A percentile compares a stretch with the other conserved stretches of the same genome.
phyloP scores from a whole-genome alignment of 1,140 invertebrate genomes.

The Aphaenogaster rudis region DNA sequence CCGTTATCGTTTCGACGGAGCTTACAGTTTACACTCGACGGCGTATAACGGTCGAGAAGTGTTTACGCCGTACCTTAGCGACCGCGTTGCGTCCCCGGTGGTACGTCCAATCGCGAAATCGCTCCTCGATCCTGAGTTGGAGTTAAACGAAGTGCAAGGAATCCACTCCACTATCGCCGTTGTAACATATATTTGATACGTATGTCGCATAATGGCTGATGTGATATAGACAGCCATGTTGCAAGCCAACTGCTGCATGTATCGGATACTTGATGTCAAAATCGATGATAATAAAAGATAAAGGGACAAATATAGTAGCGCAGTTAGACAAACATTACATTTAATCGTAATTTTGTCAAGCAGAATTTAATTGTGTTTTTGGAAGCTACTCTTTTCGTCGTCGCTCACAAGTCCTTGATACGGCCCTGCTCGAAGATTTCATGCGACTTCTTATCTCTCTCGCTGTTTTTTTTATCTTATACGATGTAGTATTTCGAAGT shows the following conservation, averaged over 20 bases:
- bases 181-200: background rate
- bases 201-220: background rate
- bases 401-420: background rate
- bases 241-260: background rate
- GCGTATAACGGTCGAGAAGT: background rate
- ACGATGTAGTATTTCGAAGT: conserved; percentile 14
- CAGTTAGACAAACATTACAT: background rate
- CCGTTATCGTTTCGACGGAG: background rate
- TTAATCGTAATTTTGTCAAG: background rate
- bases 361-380: background rate
- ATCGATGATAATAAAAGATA: background rate
- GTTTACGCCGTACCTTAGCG: background rate
- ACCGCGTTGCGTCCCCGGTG: background rate
- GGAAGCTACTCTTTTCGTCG: background rate
- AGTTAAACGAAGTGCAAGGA: background rate
- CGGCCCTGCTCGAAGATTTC: conserved; percentile 41
- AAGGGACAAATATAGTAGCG: background rate
- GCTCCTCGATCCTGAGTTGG: background rate
- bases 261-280: conserved; percentile 1
- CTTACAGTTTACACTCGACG: background rate
- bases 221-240: background rate
- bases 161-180: background rate
- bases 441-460: conserved; percentile 46
- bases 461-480: background rate
- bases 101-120: background rate